These are phyloP conservation scores for Tragelaphus imberbis DNA, from an alignment of 2,113 vertebrate species.

Conservation along the genomic window DNA sequence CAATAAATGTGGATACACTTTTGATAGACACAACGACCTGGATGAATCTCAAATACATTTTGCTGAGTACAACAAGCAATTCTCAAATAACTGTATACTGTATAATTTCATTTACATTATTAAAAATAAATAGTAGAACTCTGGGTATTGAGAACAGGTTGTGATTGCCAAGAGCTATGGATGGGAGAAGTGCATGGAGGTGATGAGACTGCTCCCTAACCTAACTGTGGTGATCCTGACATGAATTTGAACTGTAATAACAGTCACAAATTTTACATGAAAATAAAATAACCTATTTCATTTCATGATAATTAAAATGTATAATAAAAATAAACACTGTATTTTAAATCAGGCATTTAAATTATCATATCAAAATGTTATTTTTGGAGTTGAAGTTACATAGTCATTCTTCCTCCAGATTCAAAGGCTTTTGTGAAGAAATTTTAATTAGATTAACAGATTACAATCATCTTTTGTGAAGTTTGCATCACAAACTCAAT, in stretches of 20 bases:
- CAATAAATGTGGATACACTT: not conserved
- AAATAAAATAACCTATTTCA: not conserved
- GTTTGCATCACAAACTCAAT: not conserved
- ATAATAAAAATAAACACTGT: not conserved
- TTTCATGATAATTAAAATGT: not conserved
- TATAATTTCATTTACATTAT: not conserved
- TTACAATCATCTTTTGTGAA: not conserved
- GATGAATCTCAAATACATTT: not conserved
- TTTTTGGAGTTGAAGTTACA: not conserved
- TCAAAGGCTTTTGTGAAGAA: not conserved
- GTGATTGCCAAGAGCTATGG: fast-evolving
- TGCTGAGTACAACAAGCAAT: not conserved
- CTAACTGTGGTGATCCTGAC: not conserved
- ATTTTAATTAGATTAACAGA: not conserved
- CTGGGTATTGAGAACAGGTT: not conserved
- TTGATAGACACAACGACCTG: not conserved
- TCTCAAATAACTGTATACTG: not conserved
- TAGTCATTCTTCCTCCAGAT: not conserved
- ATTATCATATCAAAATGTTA: not conserved
- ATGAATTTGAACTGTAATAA: not conserved
- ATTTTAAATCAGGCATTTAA: not conserved
- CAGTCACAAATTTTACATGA: not conserved
- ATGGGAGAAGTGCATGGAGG: fast-evolving
- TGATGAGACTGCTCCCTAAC: not conserved
- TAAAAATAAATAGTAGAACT: not conserved